Conservation (phyloP, 2,113 vertebrate species). For the Nyctibius bracteatus region DNA sequence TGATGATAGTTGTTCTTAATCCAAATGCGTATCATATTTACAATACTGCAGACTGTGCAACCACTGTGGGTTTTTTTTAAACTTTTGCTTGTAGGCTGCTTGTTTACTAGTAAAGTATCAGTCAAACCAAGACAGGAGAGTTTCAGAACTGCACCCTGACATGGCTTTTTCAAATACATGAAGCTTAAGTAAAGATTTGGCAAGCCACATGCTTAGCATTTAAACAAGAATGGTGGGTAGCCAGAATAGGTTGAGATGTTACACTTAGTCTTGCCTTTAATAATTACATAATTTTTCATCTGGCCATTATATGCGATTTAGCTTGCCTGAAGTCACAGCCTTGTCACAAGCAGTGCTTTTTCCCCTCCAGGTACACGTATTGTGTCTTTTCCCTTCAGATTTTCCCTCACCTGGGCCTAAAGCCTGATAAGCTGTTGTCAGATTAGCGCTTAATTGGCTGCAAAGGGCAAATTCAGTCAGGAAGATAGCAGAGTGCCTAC, state of each 20-base stretch:
- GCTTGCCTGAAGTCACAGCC: constrained; percentile 37
- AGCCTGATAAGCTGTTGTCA: not conserved
- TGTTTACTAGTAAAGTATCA: not conserved
- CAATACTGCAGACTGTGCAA: not conserved
- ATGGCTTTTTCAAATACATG: not conserved
- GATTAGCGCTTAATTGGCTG: not conserved
- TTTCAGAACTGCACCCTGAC: not conserved
- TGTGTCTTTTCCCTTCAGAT: not conserved
- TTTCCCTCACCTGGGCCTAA: not conserved
- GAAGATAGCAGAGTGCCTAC: not conserved
- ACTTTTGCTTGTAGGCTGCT: not conserved
- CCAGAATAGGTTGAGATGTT: not conserved
- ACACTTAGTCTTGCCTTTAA: not conserved
- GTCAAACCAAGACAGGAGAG: not conserved
- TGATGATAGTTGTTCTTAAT: not conserved
- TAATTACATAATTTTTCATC: not conserved
- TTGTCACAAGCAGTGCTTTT: not conserved
- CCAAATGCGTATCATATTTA: not conserved
- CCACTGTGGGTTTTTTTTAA: not conserved
- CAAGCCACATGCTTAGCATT: not conserved
- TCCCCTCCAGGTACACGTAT: not conserved
- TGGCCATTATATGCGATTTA: not conserved
- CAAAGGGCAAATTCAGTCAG: not conserved
- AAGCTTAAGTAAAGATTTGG: not conserved
- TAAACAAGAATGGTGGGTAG: not conserved